phyloP scores from a whole-genome alignment of 2,888 invertebrate species.

The Tanytarsus gracilentus region DNA sequence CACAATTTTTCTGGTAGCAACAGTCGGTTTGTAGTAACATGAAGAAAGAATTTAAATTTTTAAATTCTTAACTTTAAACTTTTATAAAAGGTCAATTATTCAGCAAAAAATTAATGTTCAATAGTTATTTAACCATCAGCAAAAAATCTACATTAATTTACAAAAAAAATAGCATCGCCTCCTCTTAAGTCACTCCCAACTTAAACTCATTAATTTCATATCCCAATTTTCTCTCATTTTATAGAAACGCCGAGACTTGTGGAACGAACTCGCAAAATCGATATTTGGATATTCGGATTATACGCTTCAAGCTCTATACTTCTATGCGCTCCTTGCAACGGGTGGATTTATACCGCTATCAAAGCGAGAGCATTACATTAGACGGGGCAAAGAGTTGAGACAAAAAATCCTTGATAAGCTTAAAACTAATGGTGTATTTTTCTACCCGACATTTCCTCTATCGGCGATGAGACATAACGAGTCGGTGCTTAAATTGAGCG shows the following conservation, averaged over 20 bases:
- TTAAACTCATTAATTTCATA: neutral
- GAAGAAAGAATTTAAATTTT: too few species aligned
- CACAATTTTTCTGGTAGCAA: too few species aligned
- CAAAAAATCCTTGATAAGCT: constrained; percentile 48
- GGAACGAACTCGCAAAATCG: constrained; percentile 39
- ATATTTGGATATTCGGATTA: constrained; percentile 41
- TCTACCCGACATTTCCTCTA: constrained; percentile 60
- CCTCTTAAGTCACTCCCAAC: neutral
- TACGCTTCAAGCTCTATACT: constrained; percentile 46
- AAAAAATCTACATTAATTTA: neutral
- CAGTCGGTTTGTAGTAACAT: too few species aligned
- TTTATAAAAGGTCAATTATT: too few species aligned
- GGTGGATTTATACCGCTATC: constrained; percentile 42
- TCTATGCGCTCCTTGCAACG: constrained; percentile 42
- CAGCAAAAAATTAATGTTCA: too few species aligned
- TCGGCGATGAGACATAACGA: constrained; percentile 58
- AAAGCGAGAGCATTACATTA: constrained; percentile 37
- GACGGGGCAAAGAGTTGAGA: constrained; percentile 38
- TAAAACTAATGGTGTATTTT: constrained; percentile 58
- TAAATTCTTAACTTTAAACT: too few species aligned
- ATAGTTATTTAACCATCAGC: too few species aligned
- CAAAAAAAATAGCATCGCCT: neutral
- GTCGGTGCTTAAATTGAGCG: constrained; percentile 50
- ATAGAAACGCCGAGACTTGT: constrained; percentile 38
- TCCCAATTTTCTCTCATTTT: constrained; percentile 37